Percentiles rank a stretch among this genome's conserved stretches.
These are phyloP conservation scores for Leuctra nigra DNA, from an alignment of 2,888 invertebrate species.

Conservation along the genomic window DNA sequence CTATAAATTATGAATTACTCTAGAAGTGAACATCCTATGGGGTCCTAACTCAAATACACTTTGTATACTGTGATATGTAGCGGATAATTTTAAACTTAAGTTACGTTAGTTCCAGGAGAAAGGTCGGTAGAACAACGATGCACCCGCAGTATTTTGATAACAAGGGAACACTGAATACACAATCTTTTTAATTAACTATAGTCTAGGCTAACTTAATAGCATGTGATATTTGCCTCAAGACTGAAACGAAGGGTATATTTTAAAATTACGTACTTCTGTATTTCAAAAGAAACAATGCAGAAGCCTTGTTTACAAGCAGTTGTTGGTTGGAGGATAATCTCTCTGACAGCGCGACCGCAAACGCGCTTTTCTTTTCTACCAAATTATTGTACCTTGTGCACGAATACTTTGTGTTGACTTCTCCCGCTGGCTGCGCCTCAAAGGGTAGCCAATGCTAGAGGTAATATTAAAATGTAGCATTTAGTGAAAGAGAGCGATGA, in stretches of 20 bases:
- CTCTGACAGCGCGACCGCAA: slow-evolving; percentile 24
- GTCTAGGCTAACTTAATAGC: slow-evolving; percentile 23
- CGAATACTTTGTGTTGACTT: slow-evolving; percentile 21
- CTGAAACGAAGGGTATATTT: slow-evolving; percentile 38
- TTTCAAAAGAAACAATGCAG: slow-evolving; percentile 19
- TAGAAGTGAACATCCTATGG: slow-evolving; percentile 5
- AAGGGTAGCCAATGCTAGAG: slow-evolving; percentile 7
- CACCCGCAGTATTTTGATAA: slow-evolving; percentile 29
- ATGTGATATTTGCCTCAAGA: slow-evolving; percentile 49
- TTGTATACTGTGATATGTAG: slow-evolving; percentile 44
- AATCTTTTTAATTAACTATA: slow-evolving; percentile 26
- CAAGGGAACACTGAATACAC: slow-evolving; percentile 24
- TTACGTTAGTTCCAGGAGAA: slow-evolving; percentile 29
- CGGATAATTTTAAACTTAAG: slow-evolving; percentile 33
- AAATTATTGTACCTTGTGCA: slow-evolving; percentile 26
- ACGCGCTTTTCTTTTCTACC: slow-evolving; percentile 26
- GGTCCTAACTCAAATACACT: slow-evolving; percentile 28
- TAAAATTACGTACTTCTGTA: slow-evolving; percentile 27
- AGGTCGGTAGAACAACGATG: slow-evolving; percentile 30
- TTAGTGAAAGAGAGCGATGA: slow-evolving; percentile 21
- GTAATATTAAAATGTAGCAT: slow-evolving; percentile 14
- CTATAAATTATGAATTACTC: slow-evolving; percentile 30
- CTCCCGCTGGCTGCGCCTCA: neutral
- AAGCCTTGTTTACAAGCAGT: slow-evolving; percentile 37
- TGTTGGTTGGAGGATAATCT: slow-evolving; percentile 21